A percentile compares a stretch with the other conserved stretches of the same genome.
Evolutionary conservation across 1,140 invertebrate genomes (phyloP).

Genomic region (Nephotettix cincticeps): DNA sequence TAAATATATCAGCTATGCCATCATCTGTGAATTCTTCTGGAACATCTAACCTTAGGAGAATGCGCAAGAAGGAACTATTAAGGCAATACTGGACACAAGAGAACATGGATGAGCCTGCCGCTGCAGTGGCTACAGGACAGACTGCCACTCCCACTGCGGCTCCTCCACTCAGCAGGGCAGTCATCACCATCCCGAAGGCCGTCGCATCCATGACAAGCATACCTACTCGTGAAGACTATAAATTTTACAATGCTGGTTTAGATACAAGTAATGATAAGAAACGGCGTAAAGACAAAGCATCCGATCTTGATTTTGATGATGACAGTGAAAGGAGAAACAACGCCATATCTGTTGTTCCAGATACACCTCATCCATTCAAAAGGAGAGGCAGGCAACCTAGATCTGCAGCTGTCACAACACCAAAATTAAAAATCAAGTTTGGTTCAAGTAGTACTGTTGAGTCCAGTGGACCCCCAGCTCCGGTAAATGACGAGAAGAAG

Average conservation of each 20-base stretch:
- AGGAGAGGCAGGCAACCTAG: slow-evolving; percentile 33
- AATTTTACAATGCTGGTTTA: slow-evolving; percentile 70
- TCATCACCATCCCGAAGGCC: slow-evolving; percentile 82
- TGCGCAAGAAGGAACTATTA: slow-evolving; percentile 87
- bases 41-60: slow-evolving; percentile 73
- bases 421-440: slow-evolving; percentile 83
- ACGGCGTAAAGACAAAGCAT: slow-evolving; percentile 60
- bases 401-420: slow-evolving; percentile 45
- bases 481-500: slow-evolving; percentile 50
- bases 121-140: slow-evolving; percentile 41
- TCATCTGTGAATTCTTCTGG: slow-evolving; percentile 48
- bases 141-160: slow-evolving; percentile 50
- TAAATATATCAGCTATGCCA: slow-evolving; percentile 44
- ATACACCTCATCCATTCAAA: slow-evolving; percentile 35
- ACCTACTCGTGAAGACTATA: slow-evolving; percentile 80
- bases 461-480: slow-evolving; percentile 38
- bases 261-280: slow-evolving; percentile 67
- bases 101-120: slow-evolving; percentile 70
- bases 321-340: slow-evolving; percentile 35
- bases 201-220: slow-evolving; percentile 83
- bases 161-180: slow-evolving; percentile 65
- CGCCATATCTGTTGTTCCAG: slow-evolving; percentile 37
- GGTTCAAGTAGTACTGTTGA: slow-evolving; percentile 46
- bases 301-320: slow-evolving; percentile 50
- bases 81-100: slow-evolving; percentile 84